Evolutionary conservation across 2,797 vertebrate species (phyloP).

Genomic region (Sarcophilus harrisii): DNA sequence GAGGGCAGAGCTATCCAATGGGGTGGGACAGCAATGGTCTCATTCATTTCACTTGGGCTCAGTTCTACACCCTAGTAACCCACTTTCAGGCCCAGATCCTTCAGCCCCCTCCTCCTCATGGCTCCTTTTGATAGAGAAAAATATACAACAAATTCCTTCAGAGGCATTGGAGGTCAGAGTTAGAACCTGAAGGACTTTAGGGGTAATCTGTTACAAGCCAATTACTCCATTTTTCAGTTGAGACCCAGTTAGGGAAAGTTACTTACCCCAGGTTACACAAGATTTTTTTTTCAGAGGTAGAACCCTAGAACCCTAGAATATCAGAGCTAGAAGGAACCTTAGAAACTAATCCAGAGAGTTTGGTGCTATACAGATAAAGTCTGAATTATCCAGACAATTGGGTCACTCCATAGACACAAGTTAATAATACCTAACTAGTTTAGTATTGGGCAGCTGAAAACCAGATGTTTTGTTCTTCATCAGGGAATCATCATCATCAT

Average conservation of each 20-base stretch:
- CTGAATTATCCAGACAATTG: neutral
- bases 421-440: neutral
- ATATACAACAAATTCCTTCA: neutral
- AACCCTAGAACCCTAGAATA: neutral
- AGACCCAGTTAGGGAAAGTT: neutral
- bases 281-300: neutral
- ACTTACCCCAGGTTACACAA: neutral
- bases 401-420: neutral
- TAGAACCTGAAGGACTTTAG: neutral
- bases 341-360: neutral
- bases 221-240: neutral
- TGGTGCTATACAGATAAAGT: neutral
- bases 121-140: neutral
- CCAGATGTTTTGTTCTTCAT: neutral
- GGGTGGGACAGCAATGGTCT: neutral
- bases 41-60: neutral
- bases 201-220: neutral
- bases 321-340: neutral
- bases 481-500: neutral
- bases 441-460: neutral
- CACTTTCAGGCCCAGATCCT: neutral
- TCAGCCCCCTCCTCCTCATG: neutral
- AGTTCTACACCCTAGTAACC: neutral
- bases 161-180: neutral
- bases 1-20: neutral